Evolutionary conservation across 1,140 invertebrate genomes (phyloP).

Genomic region (Habropoda laboriosa): DNA sequence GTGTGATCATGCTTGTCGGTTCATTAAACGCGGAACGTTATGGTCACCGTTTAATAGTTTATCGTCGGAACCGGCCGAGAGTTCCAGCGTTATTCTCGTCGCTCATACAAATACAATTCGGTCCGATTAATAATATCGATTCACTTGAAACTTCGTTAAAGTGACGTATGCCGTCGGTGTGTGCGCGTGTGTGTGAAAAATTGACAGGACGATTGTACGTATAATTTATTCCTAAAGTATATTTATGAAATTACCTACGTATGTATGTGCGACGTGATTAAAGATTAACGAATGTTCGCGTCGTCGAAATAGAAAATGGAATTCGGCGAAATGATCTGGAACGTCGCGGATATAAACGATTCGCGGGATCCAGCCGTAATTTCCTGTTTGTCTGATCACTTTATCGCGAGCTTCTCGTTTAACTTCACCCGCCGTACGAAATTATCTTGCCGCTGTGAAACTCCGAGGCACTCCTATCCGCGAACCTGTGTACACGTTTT

Average conservation of each 20-base stretch:
- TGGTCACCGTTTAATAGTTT: slow-evolving; percentile 62
- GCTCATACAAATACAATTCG: slow-evolving; percentile 32
- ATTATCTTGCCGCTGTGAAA: slow-evolving; percentile 49
- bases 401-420: slow-evolving; percentile 43
- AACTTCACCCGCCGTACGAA: slow-evolving; percentile 25
- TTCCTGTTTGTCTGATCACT: slow-evolving; percentile 50
- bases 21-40: slow-evolving; percentile 63
- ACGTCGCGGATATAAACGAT: not conserved
- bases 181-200: not conserved
- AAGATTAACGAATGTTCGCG: not conserved
- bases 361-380: slow-evolving; percentile 7
- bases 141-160: not conserved
- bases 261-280: not conserved
- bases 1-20: slow-evolving; percentile 52
- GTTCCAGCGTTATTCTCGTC: slow-evolving; percentile 47
- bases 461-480: slow-evolving; percentile 24
- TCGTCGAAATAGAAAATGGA: not conserved
- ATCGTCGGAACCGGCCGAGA: slow-evolving; percentile 23
- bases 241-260: not conserved
- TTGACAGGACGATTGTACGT: not conserved
- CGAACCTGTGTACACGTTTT: slow-evolving; percentile 42
- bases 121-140: slow-evolving; percentile 31
- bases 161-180: too few relatives aligned
- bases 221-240: not conserved
- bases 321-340: too few relatives aligned